Evolutionary conservation across 2,797 vertebrate species (phyloP), one percentile per base, ranked within the genome.

Genomic region (Percopsis omiscomaycus): DNA sequence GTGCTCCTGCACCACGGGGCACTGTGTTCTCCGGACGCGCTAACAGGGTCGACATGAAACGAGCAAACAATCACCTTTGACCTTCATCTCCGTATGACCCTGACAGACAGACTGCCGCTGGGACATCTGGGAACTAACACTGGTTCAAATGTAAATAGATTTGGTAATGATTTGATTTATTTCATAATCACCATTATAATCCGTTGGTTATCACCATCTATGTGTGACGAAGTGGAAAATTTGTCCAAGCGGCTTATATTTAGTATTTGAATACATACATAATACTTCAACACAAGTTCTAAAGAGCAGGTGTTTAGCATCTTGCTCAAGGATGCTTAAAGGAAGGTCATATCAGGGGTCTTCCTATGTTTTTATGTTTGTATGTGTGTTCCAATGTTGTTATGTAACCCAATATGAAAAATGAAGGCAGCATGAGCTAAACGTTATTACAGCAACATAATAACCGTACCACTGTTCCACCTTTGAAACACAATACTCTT

Each of bases 401-500:
- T 47, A 22, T 73, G 62, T 52, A 28, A 79, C 59, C 61, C 30
- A 47, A 60, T 13, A 12, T 4, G 2, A 67, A 65, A 73, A 78
- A 85, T 82, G 60, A 76, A 80, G 68, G 66, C 65, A 65, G 12
- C 46, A 30, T 15, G 15, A 74, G 58, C 74, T 74, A 63, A 66
- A 75, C 73, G 69, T 83, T 49, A 82, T 68, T 55, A 74, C 62
- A 71, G 70, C 70, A 72, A 45, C n/a, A 59, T 78, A 77, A 74
- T 57, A 74, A 66, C 42, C 59, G 45, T 67, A 77, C 66, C 78
- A 78, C 55, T 66, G 64, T 73, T 75, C 62, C 59, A 80, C 59
- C 71, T 79, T 74, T 78, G 68, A 80, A 84, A 75, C 66, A 58
- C 63, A 68, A 66, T 76, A 70, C 63, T 74, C 69, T 74, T 69